Evolutionary conservation across 2,113 vertebrate genomes (phyloP).

Genomic region (Albula goreensis): DNA sequence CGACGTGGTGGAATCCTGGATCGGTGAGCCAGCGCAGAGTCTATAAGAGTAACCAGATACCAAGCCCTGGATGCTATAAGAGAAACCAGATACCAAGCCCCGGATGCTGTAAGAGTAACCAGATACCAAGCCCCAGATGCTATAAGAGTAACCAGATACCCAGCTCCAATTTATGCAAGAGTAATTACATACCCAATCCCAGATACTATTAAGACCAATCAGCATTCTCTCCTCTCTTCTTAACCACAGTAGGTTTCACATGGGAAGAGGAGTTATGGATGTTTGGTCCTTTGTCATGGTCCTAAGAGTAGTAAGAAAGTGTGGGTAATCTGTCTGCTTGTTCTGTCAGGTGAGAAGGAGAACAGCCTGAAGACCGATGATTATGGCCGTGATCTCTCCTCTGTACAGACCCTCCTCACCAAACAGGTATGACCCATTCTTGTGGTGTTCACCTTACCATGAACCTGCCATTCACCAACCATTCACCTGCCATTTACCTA

Average conservation of each 20-base stretch:
- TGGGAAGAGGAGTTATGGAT: background rate
- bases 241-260: background rate
- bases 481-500: too few relatives aligned
- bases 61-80: too few relatives aligned
- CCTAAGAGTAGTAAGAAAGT: too few relatives aligned
- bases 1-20: slow-evolving; percentile 97
- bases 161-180: background rate
- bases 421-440: slow-evolving; percentile 79
- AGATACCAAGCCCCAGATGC: too few relatives aligned
- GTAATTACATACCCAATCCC: too few relatives aligned
- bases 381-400: slow-evolving; percentile 93
- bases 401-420: slow-evolving; percentile 94
- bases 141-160: too few relatives aligned
- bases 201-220: background rate
- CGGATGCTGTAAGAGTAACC: too few relatives aligned
- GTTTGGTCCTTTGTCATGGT: background rate
- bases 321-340: background rate
- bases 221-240: background rate
- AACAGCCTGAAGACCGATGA: slow-evolving; percentile 97
- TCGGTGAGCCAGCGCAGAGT: slow-evolving; percentile 70
- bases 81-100: background rate
- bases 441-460: too few relatives aligned
- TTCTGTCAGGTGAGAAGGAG: slow-evolving; percentile 88
- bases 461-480: too few relatives aligned
- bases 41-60: background rate